Evolutionary conservation across 2,797 vertebrate genomes (phyloP), one percentile per base, ranked within the genome.

Genomic region (Bryconaethiops microstoma): DNA sequence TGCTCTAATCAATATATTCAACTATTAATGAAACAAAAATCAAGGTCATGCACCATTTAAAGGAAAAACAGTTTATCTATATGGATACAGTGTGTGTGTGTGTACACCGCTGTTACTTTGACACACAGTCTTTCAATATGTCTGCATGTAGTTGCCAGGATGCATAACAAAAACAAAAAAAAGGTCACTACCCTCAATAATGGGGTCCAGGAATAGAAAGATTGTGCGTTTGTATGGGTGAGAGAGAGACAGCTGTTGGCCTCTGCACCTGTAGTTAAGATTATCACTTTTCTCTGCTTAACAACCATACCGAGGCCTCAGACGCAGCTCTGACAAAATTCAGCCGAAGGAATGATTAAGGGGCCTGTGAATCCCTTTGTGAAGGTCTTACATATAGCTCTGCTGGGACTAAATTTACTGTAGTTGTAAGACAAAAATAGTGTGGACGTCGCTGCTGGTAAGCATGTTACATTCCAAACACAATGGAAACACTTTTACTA

Each of bases 401-500:
- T 76, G 23, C 70, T 70, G 74, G n/a, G 62, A 70, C 64, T 74
- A 79, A 55, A 83, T 74, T 29, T 82, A 79, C 68, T 79, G 12
- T 68, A 70, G 63, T 40, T 14, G 64, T 78, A 57, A 75, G 55
- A 75, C 72, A 54, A 64, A 79, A 83, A 83, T 83, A 83, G 81
- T n/a, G 42, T 23, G 52, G 65, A 54, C 23, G 6, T 70, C 12
- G 72, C 48, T 54, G 52, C 74, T 8, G 64, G 71, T 65, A 67
- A 71, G 48, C 45, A 29, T 59, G 25, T 62, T 75, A n/a, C 64
- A 14, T 78, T 82, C 80, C 52, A 69, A 45, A 70, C 73, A 81
- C 73, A 68, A 57, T 83, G 85, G 80, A 84, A 86, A 84, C 74
- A 79, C 76, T 81, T 81, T 62, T 74, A 77, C 82, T 67, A 83